phyloP scores from a whole-genome alignment of 1,140 invertebrate species.

The Drosophila truncata region DNA sequence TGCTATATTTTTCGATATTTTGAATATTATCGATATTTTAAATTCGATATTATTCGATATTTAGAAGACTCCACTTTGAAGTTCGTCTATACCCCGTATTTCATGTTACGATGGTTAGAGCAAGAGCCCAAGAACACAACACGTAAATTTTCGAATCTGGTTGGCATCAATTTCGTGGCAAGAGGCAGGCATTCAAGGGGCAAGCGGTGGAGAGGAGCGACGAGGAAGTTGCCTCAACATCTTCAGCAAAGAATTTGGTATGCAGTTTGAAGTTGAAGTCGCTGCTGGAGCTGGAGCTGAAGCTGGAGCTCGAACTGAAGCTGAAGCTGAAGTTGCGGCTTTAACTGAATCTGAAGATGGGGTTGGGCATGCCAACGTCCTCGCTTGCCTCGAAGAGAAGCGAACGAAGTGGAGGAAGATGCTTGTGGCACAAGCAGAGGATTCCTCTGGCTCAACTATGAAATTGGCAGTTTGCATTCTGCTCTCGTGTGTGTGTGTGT shows the following conservation, averaged over 20 bases:
- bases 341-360: slow-evolving; percentile 28
- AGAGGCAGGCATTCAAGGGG: slow-evolving; percentile 16
- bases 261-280: slow-evolving; percentile 65
- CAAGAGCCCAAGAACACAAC: slow-evolving; percentile 45
- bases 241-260: slow-evolving; percentile 80
- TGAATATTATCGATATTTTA: no score
- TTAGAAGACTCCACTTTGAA: no score
- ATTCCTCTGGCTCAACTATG: slow-evolving; percentile 64
- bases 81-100: slow-evolving; percentile 9
- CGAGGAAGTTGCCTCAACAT: slow-evolving; percentile 75
- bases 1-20: no score
- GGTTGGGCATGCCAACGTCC: slow-evolving; percentile 68
- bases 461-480: slow-evolving; percentile 80
- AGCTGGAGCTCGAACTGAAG: neutral
- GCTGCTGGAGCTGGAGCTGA: slow-evolving; percentile 29
- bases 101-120: slow-evolving; percentile 21
- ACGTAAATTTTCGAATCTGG: slow-evolving; percentile 80
- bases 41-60: no score
- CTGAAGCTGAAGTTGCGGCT: slow-evolving; percentile 12
- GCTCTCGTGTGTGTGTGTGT: slow-evolving; percentile 40
- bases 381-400: slow-evolving; percentile 11
- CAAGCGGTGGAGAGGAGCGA: slow-evolving; percentile 1
- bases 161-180: slow-evolving; percentile 76
- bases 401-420: slow-evolving; percentile 11
- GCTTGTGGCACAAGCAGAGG: slow-evolving; percentile 20